phyloP scores from a whole-genome alignment of 2,113 vertebrate species.

The Poecilia latipinna region DNA sequence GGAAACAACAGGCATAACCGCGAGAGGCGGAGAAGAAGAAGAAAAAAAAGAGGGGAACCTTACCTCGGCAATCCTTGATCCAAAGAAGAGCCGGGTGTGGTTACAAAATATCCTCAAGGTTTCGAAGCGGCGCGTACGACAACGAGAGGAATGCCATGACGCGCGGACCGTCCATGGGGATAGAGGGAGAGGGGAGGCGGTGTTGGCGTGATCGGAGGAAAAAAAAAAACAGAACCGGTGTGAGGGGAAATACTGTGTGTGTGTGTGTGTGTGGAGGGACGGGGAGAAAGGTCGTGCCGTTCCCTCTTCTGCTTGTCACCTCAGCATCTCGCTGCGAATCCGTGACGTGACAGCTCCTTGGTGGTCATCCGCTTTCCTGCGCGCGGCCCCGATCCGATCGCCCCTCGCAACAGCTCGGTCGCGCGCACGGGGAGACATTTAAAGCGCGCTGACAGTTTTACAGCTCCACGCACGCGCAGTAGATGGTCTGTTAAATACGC shows the following conservation, averaged over 20 bases:
- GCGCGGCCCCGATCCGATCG: conserved; percentile 74
- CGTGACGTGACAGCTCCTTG: conserved; percentile 74
- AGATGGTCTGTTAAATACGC: background rate
- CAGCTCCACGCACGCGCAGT: conserved; percentile 14
- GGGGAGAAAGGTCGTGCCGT: conserved; percentile 40
- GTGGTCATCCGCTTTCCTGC: conserved; percentile 64
- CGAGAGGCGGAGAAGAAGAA: background rate
- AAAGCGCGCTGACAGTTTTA: conserved; percentile 43
- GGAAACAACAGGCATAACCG: too few species aligned
- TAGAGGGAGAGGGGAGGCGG: background rate
- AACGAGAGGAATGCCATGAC: conserved; percentile 54
- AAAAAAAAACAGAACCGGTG: background rate
- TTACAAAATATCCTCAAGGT: conserved; percentile 59
- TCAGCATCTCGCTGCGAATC: conserved; percentile 83
- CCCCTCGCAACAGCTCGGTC: conserved; percentile 81
- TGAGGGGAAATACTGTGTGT: conserved; percentile 15
- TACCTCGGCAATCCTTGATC: conserved; percentile 74
- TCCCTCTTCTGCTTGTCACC: conserved; percentile 76
- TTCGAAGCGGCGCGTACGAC: conserved; percentile 53
- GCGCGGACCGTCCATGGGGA: conserved; percentile 12
- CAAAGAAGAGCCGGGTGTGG: conserved; percentile 78
- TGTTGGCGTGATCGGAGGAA: background rate
- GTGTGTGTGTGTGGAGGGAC: background rate
- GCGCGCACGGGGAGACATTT: conserved; percentile 41
- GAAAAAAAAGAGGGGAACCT: conserved; percentile 20